Evolutionary conservation across 2,113 vertebrate genomes (phyloP).

Genomic region (Vulpes vulpes): DNA sequence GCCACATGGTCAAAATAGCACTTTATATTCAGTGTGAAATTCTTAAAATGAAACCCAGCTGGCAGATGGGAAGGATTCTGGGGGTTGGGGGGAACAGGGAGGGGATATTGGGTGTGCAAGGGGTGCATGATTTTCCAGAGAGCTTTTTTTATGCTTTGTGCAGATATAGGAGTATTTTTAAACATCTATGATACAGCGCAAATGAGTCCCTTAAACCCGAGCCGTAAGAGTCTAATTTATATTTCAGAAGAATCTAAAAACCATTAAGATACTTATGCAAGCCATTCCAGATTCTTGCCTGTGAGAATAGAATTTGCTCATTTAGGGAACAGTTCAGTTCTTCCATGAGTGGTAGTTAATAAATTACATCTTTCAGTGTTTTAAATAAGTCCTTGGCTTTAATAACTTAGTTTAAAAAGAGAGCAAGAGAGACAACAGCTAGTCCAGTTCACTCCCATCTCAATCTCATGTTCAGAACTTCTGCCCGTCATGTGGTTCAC

Average conservation of each 20-base stretch:
- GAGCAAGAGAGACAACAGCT: neutral
- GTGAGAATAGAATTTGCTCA: neutral
- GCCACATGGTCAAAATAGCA: slow-evolving; percentile 84
- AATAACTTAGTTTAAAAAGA: slow-evolving; percentile 4
- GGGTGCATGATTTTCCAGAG: slow-evolving; percentile 62
- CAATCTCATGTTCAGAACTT: neutral
- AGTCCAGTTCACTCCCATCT: neutral
- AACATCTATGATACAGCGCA: slow-evolving; percentile 61
- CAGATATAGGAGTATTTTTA: slow-evolving; percentile 55
- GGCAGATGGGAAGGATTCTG: slow-evolving; percentile 71
- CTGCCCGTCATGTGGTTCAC: neutral
- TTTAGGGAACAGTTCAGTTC: slow-evolving; percentile 42
- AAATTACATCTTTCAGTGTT: neutral
- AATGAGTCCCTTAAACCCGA: slow-evolving; percentile 44
- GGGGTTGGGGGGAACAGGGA: neutral
- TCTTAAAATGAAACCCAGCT: slow-evolving; percentile 85
- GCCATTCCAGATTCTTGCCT: slow-evolving; percentile 44
- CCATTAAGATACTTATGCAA: neutral
- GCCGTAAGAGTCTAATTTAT: slow-evolving; percentile 28
- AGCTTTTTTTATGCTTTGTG: slow-evolving; percentile 70
- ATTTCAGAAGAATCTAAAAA: slow-evolving; percentile 49
- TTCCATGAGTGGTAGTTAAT: slow-evolving; percentile 38
- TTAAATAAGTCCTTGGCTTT: slow-evolving; percentile 52
- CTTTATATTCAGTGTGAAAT: slow-evolving; percentile 86
- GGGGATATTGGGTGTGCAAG: slow-evolving; percentile 64